Evolutionary conservation across 2,888 invertebrate species (phyloP).

Genomic region (Erebia palarica): DNA sequence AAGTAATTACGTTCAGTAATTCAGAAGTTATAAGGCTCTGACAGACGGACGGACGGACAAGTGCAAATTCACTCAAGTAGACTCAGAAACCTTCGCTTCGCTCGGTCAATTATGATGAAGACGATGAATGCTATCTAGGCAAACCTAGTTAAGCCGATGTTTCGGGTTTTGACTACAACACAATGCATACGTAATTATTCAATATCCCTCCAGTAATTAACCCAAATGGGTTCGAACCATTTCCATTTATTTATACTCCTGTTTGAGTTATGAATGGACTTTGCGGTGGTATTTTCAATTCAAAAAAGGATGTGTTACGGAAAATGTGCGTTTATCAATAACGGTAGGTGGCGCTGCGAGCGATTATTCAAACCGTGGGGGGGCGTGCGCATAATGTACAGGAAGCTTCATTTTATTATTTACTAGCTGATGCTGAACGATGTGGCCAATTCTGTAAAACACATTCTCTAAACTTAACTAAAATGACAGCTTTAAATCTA

Average conservation of each 20-base stretch:
- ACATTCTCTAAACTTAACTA: too few relatives aligned
- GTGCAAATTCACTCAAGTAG: too few relatives aligned
- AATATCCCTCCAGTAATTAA: not conserved
- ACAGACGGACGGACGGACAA: too few relatives aligned
- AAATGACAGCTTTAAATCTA: too few relatives aligned
- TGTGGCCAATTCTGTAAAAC: too few relatives aligned
- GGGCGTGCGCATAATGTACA: not conserved
- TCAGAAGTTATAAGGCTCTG: too few relatives aligned
- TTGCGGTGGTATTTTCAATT: slow-evolving; percentile 24
- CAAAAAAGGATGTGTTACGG: slow-evolving; percentile 1
- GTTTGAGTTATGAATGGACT: slow-evolving; percentile 10
- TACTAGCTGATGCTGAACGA: not conserved
- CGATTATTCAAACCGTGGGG: slow-evolving; percentile 19
- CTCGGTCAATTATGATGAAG: too few relatives aligned
- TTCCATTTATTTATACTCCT: not conserved
- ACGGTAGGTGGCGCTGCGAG: slow-evolving; percentile 20
- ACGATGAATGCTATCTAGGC: not conserved
- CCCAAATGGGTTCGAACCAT: slow-evolving; percentile 1
- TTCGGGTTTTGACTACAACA: too few relatives aligned
- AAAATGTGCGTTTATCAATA: slow-evolving; percentile 20
- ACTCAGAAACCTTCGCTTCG: too few relatives aligned
- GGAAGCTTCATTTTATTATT: not conserved
- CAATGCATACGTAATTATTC: not conserved
- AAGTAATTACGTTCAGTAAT: too few relatives aligned
- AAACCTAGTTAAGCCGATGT: not conserved